These are phyloP conservation scores for Ascaphus truei DNA, from an alignment of 2,113 vertebrate species.

Conservation along the genomic window DNA sequence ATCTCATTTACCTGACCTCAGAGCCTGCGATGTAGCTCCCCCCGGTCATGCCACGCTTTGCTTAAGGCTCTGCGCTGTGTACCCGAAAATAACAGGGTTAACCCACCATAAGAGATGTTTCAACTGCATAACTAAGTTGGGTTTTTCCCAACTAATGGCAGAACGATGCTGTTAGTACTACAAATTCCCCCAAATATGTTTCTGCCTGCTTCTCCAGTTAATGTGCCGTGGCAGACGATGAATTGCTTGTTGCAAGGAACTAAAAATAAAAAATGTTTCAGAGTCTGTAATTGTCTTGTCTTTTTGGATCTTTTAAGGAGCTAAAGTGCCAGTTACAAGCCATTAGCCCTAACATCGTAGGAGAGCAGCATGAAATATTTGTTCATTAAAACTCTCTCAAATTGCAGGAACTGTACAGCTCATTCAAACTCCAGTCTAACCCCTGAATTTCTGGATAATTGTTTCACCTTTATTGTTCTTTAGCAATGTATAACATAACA, in stretches of 20 bases:
- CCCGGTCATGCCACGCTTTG: no score
- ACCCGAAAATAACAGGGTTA: background rate
- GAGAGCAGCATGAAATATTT: slow-evolving; percentile 58
- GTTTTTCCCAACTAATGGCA: background rate
- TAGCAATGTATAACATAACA: no score
- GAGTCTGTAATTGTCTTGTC: slow-evolving; percentile 63
- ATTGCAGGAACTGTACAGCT: background rate
- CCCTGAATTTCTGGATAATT: background rate
- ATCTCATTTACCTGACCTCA: background rate
- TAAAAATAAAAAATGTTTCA: slow-evolving; percentile 66
- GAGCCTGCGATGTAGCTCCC: no score
- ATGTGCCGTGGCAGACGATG: slow-evolving; percentile 65
- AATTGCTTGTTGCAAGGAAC: slow-evolving; percentile 65
- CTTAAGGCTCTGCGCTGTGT: background rate
- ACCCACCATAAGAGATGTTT: background rate
- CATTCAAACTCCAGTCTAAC: background rate
- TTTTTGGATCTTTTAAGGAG: slow-evolving; percentile 65
- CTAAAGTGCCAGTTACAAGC: slow-evolving; percentile 70
- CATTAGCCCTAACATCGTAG: slow-evolving; percentile 63
- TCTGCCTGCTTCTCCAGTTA: slow-evolving; percentile 60
- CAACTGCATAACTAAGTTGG: background rate
- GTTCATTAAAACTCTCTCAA: slow-evolving; percentile 61
- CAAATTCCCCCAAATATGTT: background rate
- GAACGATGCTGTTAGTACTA: background rate
- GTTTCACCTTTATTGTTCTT: no score